These are phyloP conservation scores for Buceros bicornis DNA, from an alignment of 2,797 vertebrate species.

Conservation along the genomic window DNA sequence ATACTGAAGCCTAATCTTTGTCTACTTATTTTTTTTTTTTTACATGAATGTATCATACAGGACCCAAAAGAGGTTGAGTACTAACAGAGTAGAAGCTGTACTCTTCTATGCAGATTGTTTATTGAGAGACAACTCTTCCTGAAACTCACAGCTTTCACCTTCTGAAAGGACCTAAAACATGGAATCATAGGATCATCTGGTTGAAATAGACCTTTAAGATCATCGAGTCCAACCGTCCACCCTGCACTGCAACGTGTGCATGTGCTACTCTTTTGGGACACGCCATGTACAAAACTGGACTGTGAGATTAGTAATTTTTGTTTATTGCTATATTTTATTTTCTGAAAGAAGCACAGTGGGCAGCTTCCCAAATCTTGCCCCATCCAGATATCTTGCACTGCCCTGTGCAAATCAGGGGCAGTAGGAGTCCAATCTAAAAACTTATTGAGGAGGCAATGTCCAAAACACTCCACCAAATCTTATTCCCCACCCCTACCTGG, in stretches of 20 bases:
- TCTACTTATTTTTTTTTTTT: neutral
- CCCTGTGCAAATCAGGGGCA: neutral
- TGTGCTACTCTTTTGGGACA: neutral
- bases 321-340: neutral
- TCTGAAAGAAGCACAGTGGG: neutral
- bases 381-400: neutral
- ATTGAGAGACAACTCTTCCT: neutral
- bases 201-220: no score
- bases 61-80: neutral
- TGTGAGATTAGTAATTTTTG: neutral
- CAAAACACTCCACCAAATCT: neutral
- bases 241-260: neutral
- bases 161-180: neutral
- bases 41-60: neutral
- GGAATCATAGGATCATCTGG: no score
- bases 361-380: neutral
- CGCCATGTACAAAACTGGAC: neutral
- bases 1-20: neutral
- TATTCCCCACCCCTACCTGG: neutral
- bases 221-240: no score
- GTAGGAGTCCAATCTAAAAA: neutral
- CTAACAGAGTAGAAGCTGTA: neutral
- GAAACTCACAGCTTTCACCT: neutral
- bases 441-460: neutral
- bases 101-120: neutral